These are phyloP conservation scores for Leptonema lineaticorne DNA, from an alignment of 1,140 invertebrate genomes.

Conservation along the genomic window DNA sequence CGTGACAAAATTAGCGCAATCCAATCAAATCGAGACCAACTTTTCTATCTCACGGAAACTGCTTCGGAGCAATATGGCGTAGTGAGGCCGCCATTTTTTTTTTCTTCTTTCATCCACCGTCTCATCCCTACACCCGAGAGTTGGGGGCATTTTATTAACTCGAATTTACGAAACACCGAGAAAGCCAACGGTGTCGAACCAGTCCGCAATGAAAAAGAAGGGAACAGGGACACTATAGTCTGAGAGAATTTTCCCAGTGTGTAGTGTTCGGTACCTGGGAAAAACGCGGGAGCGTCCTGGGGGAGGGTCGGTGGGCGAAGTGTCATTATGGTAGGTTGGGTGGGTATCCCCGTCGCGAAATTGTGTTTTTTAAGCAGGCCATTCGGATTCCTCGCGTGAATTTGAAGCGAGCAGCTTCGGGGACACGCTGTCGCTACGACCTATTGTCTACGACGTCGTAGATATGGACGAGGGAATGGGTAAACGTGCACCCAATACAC, in stretches of 20 bases:
- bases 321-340: constrained; percentile 40
- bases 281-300: not conserved
- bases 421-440: constrained; percentile 10
- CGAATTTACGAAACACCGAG: constrained; percentile 31
- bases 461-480: constrained; percentile 22
- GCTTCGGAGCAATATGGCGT: constrained; percentile 3
- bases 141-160: constrained; percentile 37
- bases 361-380: constrained; percentile 43
- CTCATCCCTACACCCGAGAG: not conserved
- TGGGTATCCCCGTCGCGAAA: constrained; percentile 37
- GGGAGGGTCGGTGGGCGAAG: constrained; percentile 9
- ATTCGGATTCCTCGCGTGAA: constrained; percentile 40
- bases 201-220: not conserved
- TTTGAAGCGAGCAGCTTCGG: constrained; percentile 29
- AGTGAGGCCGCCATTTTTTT: not conserved
- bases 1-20: not conserved
- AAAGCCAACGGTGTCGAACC: not conserved
- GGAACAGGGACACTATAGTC: not conserved
- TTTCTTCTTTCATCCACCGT: not conserved
- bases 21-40: not conserved
- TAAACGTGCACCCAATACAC: no score
- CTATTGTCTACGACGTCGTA: constrained; percentile 40
- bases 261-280: not conserved
- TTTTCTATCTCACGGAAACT: not conserved
- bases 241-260: not conserved